Conservation (phyloP, 2,797 vertebrate genomes). For the Podarcis siculus region DNA sequence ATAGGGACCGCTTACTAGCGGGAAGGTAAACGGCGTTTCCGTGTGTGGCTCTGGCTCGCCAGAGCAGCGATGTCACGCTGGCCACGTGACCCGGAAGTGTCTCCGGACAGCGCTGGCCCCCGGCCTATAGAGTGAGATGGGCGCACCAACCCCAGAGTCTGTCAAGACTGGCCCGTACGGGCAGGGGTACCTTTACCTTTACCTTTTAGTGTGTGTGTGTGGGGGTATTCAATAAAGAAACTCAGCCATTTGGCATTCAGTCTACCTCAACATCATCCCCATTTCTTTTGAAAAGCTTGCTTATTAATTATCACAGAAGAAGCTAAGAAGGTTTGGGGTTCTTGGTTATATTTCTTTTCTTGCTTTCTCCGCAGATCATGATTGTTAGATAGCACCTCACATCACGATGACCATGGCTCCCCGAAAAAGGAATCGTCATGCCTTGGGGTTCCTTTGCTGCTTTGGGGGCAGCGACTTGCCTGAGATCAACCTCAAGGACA, state of each 20-base stretch:
- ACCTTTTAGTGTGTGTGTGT: no score
- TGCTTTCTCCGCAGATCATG: slow-evolving; percentile 82
- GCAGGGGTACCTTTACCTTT: no score
- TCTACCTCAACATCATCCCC: neutral
- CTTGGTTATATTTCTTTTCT: neutral
- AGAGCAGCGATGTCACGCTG: no score
- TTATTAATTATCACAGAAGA: neutral
- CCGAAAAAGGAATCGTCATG: slow-evolving; percentile 93
- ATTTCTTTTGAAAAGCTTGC: neutral
- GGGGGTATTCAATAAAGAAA: no score
- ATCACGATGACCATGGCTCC: slow-evolving; percentile 87
- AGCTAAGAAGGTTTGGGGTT: neutral
- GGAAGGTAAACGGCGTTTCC: no score
- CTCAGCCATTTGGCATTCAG: neutral
- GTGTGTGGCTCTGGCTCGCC: no score
- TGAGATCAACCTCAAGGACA: slow-evolving; percentile 97
- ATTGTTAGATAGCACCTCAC: slow-evolving; percentile 88
- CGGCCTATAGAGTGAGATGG: no score
- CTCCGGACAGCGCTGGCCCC: no score
- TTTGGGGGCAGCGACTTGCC: slow-evolving; percentile 90
- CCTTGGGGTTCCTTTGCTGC: slow-evolving; percentile 95
- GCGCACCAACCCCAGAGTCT: no score
- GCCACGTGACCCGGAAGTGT: no score
- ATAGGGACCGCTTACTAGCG: no score
- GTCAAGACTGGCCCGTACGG: no score